Base-by-base conservation (phyloP, 2,888 invertebrate species). In the Nezara viridula region DNA sequence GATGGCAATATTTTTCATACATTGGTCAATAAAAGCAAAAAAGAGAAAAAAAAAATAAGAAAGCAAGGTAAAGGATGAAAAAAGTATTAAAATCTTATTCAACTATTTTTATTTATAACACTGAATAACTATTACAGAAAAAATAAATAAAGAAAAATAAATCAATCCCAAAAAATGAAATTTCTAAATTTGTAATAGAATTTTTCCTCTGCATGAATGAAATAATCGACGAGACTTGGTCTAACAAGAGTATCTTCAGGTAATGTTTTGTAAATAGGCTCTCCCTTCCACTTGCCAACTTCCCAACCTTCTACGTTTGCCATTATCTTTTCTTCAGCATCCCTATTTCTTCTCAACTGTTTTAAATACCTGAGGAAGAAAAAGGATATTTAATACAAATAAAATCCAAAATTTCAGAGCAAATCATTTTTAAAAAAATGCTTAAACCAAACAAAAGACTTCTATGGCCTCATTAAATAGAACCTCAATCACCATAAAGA, bases 241-340 rank as follows among this genome's bases (percentile, higher is more conserved):
- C 95, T 94, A 3, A 96, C 92, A 44, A 96, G 94, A 3, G 94
- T 94, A 91, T 96, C 95, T 88, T 94, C 93, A 0, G 95, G 94
- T 60, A 95, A 91, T 0, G 95, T 96, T 92, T 96, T 95, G 94
- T 94, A 98, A 21, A 98, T 93, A 44, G 96, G 96, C 92, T 97
- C 96, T 10, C 98, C 98, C 91, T 96, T 97, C 93, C 95, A 96
- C 3, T 97, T 98, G 86, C 98, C 99, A 12, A 96, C 96, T 94
- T 96, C 95, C 98, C 98, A 98, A 91, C 96, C 96, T 90, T 96
- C 96, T 24, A 98, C 97, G 93, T 98, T 95, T 91, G 95, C 95
- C 98, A 99, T 99, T 52, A 98, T 94, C 89, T 96, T 95, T 2
- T 94, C 94, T 93, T 98, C 98, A 91, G 96, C 96, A 27, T 98